A percentile compares a stretch with the other conserved stretches of the same genome.
These are phyloP conservation scores for Temnothorax ravouxi DNA, from an alignment of 2,888 invertebrate species.

Conservation along the genomic window DNA sequence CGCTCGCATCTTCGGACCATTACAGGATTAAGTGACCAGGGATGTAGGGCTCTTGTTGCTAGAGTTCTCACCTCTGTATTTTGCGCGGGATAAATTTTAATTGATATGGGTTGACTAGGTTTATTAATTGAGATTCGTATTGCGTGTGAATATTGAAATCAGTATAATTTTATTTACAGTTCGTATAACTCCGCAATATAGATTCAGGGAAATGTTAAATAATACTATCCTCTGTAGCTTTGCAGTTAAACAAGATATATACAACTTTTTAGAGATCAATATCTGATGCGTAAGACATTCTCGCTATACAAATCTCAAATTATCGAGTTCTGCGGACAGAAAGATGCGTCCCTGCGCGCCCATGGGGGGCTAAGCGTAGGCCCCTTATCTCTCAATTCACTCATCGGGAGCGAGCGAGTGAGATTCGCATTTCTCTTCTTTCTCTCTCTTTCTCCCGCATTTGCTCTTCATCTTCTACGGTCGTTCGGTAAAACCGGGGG, in stretches of 20 bases:
- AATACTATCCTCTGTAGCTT: background rate
- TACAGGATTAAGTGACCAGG: slow-evolving; percentile 81
- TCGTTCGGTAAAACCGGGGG: slow-evolving; percentile 51
- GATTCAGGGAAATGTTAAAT: background rate
- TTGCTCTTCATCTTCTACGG: slow-evolving; percentile 40
- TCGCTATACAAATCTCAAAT: background rate
- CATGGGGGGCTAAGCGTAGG: slow-evolving; percentile 79
- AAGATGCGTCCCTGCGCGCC: slow-evolving; percentile 75
- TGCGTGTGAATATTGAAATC: slow-evolving; percentile 7
- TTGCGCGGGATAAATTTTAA: slow-evolving; percentile 9
- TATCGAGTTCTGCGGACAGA: slow-evolving; percentile 5
- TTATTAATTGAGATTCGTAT: background rate
- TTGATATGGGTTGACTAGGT: background rate
- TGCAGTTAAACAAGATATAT: background rate
- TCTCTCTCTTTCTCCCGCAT: slow-evolving; percentile 53
- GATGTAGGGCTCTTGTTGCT: slow-evolving; percentile 64
- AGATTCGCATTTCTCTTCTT: slow-evolving; percentile 53
- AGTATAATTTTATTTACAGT: background rate
- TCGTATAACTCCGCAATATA: background rate
- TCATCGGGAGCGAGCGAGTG: slow-evolving; percentile 75
- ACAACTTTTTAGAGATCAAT: background rate
- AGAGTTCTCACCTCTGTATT: background rate
- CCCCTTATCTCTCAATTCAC: slow-evolving; percentile 85
- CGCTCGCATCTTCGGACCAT: slow-evolving; percentile 78
- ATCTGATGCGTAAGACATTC: background rate